Evolutionary conservation across 2,888 invertebrate genomes (phyloP), one percentile per base, ranked within the genome.

Genomic region (Arenicola marina): DNA sequence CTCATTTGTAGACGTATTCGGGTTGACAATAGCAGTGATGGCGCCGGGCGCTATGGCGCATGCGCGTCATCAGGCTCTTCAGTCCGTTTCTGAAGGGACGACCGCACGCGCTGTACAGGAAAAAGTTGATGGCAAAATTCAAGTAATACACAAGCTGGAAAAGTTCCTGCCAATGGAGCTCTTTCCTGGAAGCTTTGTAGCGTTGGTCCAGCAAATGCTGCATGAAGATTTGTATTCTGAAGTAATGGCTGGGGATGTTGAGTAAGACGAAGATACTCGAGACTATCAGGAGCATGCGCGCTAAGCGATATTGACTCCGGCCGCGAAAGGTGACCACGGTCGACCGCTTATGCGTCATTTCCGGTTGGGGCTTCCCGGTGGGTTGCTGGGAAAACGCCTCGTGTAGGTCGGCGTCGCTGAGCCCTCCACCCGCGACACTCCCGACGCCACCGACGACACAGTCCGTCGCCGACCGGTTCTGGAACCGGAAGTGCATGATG

Each of bases 171-270:
- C 54, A 54, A 21, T 61, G 26, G 21, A 44, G 33, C n/a, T 61
- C 31, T 7, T 43, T 29, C 28, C 48, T 45, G 26, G 59, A 31
- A 28, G 31, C 28, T n/a, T 48, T 59, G 15, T 29, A 18, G 18
- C 33, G 32, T 18, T 21, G 45, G 4, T 51, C 51, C 3, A 61
- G 11, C 26, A 58, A 33, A 24, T 61, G 62, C 3, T 45, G 45
- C 21, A 64, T 11, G 38, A 63, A 63, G 33, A 44, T 33, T 21
- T 45, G 59, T 4, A 67, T 56, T n/a, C 76, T 63, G 33, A 75
- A 70, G 7, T 73, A 76, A 65, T 80, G 75, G 57, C 77, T 78
- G 11, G 79, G 79, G 24, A 79, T 62, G 51, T 75, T 75, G 4
- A 78, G 72, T 15, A 78, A 64, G 3, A 79, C 67, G 65, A 76